phyloP scores from a whole-genome alignment of 2,113 vertebrate species.

The Rhinolophus sinicus region DNA sequence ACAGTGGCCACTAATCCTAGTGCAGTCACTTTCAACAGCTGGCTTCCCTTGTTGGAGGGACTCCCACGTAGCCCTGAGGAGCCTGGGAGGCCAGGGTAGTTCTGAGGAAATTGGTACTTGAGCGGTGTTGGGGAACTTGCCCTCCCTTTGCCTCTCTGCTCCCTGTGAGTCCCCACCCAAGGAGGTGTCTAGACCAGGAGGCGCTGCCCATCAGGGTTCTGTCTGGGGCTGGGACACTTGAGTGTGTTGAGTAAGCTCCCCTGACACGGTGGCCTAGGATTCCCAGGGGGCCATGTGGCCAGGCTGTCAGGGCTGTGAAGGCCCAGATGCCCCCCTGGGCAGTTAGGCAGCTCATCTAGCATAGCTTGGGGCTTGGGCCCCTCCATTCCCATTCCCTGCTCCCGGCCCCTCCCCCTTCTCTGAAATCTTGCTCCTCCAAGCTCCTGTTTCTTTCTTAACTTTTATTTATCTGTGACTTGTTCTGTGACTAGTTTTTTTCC shows the following conservation, averaged over 20 bases:
- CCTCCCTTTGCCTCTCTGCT: neutral
- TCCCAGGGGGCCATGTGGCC: neutral
- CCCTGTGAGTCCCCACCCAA: neutral
- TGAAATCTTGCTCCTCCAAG: constrained; percentile 18
- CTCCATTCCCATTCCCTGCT: neutral
- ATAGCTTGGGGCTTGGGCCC: no score
- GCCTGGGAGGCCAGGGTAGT: neutral
- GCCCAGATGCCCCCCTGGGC: neutral
- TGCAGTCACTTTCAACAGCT: neutral
- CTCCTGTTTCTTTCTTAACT: neutral
- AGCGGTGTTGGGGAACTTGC: neutral
- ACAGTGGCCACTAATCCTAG: neutral
- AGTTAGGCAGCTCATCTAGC: neutral
- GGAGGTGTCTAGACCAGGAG: neutral
- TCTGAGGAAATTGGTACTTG: neutral
- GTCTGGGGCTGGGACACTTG: neutral
- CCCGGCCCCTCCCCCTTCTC: neutral
- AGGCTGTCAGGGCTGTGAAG: neutral
- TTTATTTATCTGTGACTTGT: no score
- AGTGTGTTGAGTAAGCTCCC: neutral
- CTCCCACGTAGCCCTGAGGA: neutral
- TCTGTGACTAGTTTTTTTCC: neutral
- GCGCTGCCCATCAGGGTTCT: neutral
- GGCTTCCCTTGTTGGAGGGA: neutral
- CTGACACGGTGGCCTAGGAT: no score